phyloP scores from a whole-genome alignment of 2,888 invertebrate species.

The Ischnura elegans region DNA sequence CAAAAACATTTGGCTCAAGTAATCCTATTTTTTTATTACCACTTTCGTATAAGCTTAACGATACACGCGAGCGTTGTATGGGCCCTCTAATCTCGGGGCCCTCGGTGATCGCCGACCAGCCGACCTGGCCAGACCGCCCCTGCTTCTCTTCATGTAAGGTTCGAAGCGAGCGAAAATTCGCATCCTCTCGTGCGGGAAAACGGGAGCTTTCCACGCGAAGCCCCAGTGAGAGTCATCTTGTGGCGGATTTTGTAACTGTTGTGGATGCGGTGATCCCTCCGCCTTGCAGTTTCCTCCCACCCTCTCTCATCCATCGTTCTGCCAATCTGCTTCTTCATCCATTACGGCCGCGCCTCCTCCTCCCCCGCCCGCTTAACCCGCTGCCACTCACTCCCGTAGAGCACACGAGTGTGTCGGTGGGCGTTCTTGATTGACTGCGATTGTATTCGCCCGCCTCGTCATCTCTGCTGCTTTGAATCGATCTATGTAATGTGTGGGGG shows the following conservation, averaged over 20 bases:
- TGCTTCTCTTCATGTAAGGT: no score
- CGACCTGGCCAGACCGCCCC: no score
- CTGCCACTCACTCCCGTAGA: neutral
- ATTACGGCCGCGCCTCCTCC: neutral
- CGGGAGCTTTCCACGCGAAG: neutral
- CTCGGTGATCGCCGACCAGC: no score
- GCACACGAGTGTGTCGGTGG: neutral
- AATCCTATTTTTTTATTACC: no score
- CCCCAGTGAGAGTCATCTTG: neutral
- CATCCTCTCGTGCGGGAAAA: neutral
- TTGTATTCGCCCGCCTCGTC: constrained; percentile 9
- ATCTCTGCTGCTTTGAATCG: neutral
- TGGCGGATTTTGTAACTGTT: neutral
- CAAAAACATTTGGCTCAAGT: no score
- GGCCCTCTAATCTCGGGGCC: no score
- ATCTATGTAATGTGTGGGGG: neutral
- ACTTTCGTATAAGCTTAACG: no score
- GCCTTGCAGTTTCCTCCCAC: neutral
- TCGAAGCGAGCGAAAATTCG: neutral
- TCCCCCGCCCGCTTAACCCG: neutral
- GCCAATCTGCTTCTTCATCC: constrained; percentile 1
- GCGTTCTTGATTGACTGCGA: neutral
- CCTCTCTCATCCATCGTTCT: neutral
- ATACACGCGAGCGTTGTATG: no score
- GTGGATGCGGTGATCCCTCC: neutral